These are phyloP conservation scores for Halcyon badia DNA, from an alignment of 2,797 vertebrate genomes.

Conservation along the genomic window DNA sequence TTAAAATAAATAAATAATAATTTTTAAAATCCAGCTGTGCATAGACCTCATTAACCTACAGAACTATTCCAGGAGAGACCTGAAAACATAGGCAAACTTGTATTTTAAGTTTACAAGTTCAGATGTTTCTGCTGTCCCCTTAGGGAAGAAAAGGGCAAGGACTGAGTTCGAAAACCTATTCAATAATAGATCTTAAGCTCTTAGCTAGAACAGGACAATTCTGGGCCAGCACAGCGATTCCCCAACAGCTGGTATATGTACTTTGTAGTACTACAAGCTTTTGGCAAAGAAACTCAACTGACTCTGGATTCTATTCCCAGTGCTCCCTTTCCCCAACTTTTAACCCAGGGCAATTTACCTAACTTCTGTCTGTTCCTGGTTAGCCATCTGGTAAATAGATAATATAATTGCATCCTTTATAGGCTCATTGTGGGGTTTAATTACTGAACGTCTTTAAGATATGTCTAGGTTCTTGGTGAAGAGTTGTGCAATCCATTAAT, in stretches of 20 bases:
- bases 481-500: constrained; percentile 36
- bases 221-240: constrained; percentile 16
- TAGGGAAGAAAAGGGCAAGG: constrained; percentile 51
- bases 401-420: constrained; percentile 56
- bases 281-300: constrained; percentile 58
- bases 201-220: constrained; percentile 36
- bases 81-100: neutral
- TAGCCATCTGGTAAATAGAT: constrained; percentile 69
- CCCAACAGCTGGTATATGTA: constrained; percentile 50
- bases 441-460: constrained; percentile 50
- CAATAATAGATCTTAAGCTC: constrained; percentile 67
- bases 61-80: neutral
- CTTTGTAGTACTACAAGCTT: constrained; percentile 45
- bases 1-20: neutral
- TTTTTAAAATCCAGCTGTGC: neutral
- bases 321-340: constrained; percentile 53
- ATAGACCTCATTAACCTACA: neutral
- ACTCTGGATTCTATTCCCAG: constrained; percentile 53
- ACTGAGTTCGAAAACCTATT: neutral
- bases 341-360: constrained; percentile 65
- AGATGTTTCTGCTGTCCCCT: constrained; percentile 36
- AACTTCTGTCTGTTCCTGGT: constrained; percentile 62
- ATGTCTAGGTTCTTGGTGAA: constrained; percentile 24
- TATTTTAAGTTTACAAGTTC: constrained; percentile 28
- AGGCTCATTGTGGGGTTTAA: constrained; percentile 42